Conservation (phyloP, 2,797 vertebrate species). For the Arnoldichthys spilopterus region DNA sequence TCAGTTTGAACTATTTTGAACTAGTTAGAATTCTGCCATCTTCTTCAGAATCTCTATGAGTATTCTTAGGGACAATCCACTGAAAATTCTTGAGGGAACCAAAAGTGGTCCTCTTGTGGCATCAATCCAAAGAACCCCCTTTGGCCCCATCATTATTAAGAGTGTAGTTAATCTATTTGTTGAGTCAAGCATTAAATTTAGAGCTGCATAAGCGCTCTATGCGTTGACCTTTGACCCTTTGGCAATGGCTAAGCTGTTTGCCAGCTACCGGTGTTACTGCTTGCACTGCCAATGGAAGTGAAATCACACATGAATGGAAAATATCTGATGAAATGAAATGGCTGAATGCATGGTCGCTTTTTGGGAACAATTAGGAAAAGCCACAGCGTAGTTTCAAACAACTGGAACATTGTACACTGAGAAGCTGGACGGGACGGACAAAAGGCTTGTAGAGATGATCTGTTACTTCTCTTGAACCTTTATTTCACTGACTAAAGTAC, state of each 20-base stretch:
- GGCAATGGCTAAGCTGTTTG: not conserved
- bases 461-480: too few relatives aligned
- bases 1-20: too few relatives aligned
- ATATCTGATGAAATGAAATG: not conserved
- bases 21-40: too few relatives aligned
- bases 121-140: not conserved
- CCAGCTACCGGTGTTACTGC: constrained; percentile 3
- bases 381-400: not conserved
- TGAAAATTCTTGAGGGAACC: not conserved
- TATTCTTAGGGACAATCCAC: too few relatives aligned
- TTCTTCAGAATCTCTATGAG: too few relatives aligned
- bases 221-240: not conserved
- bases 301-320: not conserved
- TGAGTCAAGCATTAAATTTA: not conserved
- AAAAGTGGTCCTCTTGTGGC: not conserved
- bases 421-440: too few relatives aligned
- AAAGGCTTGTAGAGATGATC: too few relatives aligned
- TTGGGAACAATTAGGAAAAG: not conserved
- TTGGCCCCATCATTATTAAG: not conserved
- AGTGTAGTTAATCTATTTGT: not conserved
- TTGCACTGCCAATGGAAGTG: not conserved
- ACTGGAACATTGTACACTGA: not conserved
- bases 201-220: not conserved
- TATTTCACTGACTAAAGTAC: too few relatives aligned
- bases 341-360: not conserved